Evolutionary conservation across 1,140 invertebrate genomes (phyloP).

Genomic region (Polyergus mexicanus): DNA sequence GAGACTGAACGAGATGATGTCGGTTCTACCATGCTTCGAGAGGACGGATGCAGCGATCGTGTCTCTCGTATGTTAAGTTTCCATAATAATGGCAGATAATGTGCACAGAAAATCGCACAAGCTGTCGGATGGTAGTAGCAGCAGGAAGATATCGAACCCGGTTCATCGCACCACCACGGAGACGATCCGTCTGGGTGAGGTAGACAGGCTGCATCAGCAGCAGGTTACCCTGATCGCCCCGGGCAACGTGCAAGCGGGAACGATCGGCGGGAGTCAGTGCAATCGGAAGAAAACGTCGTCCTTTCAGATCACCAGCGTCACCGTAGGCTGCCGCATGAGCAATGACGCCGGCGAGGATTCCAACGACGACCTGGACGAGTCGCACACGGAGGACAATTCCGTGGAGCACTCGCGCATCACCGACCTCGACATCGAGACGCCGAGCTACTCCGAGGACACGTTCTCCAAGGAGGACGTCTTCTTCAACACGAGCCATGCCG

Average conservation of each 20-base stretch:
- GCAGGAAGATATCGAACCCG: conserved; percentile 85
- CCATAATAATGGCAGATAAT: conserved; percentile 84
- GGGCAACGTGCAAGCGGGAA: conserved; percentile 69
- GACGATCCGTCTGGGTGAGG: conserved; percentile 90
- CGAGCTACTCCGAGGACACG: conserved; percentile 94
- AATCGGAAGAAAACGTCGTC: conserved; percentile 93
- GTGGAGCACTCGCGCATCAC: conserved; percentile 92
- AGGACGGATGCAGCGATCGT: conserved; percentile 70
- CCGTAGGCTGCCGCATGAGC: conserved; percentile 92
- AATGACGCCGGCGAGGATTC: conserved; percentile 96
- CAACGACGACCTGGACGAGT: conserved; percentile 97
- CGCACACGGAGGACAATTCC: conserved; percentile 94
- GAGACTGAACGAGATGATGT: conserved; percentile 64
- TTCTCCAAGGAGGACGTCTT: conserved; percentile 94
- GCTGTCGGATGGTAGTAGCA: conserved; percentile 75
- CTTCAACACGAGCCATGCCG: conserved; percentile 91
- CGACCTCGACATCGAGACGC: conserved; percentile 94
- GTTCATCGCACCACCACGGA: conserved; percentile 93
- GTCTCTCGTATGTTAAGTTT: conserved; percentile 72
- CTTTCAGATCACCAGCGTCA: conserved; percentile 97
- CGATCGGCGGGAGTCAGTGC: conserved; percentile 75
- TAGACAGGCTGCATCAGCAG: conserved; percentile 85
- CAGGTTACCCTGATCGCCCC: conserved; percentile 73
- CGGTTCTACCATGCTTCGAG: conserved; percentile 73
- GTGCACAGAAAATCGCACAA: conserved; percentile 84